These are phyloP conservation scores for Callosobruchus maculatus DNA, from an alignment of 2,888 invertebrate species.

Conservation along the genomic window DNA sequence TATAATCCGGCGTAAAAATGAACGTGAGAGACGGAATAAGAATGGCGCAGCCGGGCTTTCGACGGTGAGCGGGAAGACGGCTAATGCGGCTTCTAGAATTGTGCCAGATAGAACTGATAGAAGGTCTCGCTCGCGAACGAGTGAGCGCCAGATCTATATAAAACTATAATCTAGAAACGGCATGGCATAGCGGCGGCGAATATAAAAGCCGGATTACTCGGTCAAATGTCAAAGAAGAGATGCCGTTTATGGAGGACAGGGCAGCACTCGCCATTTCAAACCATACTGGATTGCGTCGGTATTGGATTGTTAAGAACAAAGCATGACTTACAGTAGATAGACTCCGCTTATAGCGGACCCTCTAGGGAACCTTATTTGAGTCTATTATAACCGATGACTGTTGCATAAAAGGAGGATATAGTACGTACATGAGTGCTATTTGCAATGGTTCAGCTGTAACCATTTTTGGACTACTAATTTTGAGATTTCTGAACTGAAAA, in stretches of 20 bases:
- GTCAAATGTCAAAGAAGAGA: conserved; percentile 50
- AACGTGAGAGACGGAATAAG: background rate
- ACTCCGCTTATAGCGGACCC: too few species aligned
- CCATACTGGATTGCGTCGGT: too few species aligned
- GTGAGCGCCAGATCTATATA: conserved; percentile 18
- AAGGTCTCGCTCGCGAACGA: background rate
- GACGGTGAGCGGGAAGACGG: background rate
- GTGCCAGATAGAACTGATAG: background rate
- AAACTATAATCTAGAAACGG: conserved; percentile 32
- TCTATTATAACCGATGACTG: too few species aligned
- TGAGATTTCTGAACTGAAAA: too few species aligned
- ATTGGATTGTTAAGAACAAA: too few species aligned
- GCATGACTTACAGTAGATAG: too few species aligned
- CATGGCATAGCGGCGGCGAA: conserved; percentile 8
- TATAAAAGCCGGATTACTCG: conserved; percentile 49
- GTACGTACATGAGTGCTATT: too few species aligned
- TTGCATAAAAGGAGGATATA: too few species aligned
- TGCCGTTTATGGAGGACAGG: background rate
- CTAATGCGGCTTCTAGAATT: background rate
- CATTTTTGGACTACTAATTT: too few species aligned
- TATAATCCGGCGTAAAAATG: background rate
- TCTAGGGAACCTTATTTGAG: too few species aligned
- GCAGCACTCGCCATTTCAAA: background rate
- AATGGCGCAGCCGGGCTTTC: background rate
- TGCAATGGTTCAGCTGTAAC: too few species aligned